Percentiles rank a stretch among this genome's conserved stretches.
Conservation (phyloP, 2,888 invertebrate species). For the Sarcophaga carnaria region DNA sequence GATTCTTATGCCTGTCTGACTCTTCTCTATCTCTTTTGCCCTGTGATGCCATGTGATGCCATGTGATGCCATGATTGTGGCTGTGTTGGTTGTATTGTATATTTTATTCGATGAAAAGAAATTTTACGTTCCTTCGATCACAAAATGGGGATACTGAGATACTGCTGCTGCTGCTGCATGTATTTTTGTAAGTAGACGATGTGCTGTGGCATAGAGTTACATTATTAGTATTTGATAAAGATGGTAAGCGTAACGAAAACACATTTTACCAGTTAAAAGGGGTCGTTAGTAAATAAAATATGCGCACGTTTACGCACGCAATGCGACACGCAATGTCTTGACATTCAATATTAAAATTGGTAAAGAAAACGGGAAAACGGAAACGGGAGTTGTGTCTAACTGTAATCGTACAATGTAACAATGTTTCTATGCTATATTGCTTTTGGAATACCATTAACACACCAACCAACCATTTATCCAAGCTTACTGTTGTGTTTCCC, state of each 20-base stretch:
- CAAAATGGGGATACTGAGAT: neutral
- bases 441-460: constrained; percentile 10
- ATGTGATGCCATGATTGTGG: constrained; percentile 8
- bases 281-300: constrained; percentile 81
- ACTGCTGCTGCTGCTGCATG: constrained; percentile 21
- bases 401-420: neutral
- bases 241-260: constrained; percentile 80
- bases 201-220: constrained; percentile 72
- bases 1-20: constrained; percentile 11
- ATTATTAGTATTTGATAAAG: constrained; percentile 81
- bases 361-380: neutral
- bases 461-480: neutral
- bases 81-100: constrained; percentile 35
- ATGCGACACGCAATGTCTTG: constrained; percentile 59
- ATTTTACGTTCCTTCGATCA: constrained; percentile 23
- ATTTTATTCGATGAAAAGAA: constrained; percentile 55
- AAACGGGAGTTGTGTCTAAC: neutral
- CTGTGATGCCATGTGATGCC: neutral
- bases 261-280: constrained; percentile 80
- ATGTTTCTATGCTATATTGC: neutral
- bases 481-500: neutral
- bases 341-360: constrained; percentile 34
- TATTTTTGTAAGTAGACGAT: constrained; percentile 22
- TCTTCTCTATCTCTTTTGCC: constrained; percentile 1
- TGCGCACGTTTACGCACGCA: constrained; percentile 79